phyloP scores from a whole-genome alignment of 1,140 invertebrate species.

The Drosophila tristis region DNA sequence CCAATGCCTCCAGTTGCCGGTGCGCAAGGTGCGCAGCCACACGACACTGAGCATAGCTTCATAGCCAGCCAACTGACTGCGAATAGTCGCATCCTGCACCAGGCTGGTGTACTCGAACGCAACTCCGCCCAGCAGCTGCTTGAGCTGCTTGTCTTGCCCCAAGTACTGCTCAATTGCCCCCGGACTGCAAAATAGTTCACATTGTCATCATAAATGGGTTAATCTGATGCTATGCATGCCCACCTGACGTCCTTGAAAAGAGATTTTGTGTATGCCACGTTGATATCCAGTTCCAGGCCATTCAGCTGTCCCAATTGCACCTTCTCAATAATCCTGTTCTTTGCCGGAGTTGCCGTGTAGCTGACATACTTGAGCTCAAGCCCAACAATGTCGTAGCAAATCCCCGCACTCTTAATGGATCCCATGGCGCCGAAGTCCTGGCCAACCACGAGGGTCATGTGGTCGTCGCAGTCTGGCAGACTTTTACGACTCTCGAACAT shows the following conservation, averaged over 20 bases:
- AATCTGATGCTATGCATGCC: neutral
- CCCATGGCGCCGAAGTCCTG: neutral
- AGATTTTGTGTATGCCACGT: slow-evolving; percentile 8
- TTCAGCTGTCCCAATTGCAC: slow-evolving; percentile 50
- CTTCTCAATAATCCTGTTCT: slow-evolving; percentile 16
- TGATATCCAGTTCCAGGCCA: slow-evolving; percentile 26
- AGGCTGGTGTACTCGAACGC: slow-evolving; percentile 30
- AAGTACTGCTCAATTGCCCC: neutral
- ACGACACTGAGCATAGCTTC: slow-evolving; percentile 35
- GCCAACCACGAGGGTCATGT: slow-evolving; percentile 51
- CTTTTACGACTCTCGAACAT: slow-evolving; percentile 37
- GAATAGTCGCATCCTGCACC: slow-evolving; percentile 21
- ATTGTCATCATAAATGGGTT: neutral
- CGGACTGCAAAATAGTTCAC: slow-evolving; percentile 4
- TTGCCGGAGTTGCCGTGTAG: slow-evolving; percentile 34
- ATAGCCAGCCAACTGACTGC: neutral
- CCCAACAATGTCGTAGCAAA: slow-evolving; percentile 43
- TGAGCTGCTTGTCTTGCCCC: slow-evolving; percentile 5
- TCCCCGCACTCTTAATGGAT: slow-evolving; percentile 19
- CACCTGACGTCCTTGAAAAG: slow-evolving; percentile 25
- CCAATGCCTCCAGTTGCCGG: slow-evolving; percentile 52
- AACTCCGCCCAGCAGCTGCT: neutral
- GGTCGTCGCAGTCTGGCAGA: slow-evolving; percentile 20
- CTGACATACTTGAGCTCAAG: slow-evolving; percentile 33
- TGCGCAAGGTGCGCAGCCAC: slow-evolving; percentile 38